These are phyloP conservation scores for Irena cyanogastra DNA, from an alignment of 2,113 vertebrate species.

Conservation along the genomic window DNA sequence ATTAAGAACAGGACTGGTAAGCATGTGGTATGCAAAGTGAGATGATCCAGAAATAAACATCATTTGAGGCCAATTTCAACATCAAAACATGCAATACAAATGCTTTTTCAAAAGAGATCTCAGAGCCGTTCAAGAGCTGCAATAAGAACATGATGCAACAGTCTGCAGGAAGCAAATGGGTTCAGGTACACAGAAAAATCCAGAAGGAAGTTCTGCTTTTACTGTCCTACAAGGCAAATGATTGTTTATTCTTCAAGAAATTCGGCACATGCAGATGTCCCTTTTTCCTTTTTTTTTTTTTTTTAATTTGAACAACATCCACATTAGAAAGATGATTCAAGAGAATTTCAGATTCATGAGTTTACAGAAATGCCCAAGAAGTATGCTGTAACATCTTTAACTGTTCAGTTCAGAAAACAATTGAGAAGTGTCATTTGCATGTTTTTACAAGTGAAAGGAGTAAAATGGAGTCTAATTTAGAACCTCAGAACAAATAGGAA, in stretches of 20 bases:
- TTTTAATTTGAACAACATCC: neutral
- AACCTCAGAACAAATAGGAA: neutral
- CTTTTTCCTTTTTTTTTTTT: neutral
- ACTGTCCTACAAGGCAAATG: neutral
- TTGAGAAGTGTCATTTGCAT: constrained; percentile 9
- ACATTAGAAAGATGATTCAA: neutral
- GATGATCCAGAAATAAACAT: neutral
- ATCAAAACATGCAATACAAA: neutral
- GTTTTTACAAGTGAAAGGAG: constrained; percentile 24
- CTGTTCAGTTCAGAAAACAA: neutral
- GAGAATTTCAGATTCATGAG: neutral
- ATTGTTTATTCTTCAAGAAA: neutral
- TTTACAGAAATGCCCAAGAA: neutral
- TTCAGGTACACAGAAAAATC: neutral
- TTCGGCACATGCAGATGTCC: neutral
- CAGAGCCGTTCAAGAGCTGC: neutral
- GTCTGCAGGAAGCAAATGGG: neutral
- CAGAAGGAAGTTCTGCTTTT: neutral
- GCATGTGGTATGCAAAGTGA: neutral
- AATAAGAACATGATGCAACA: neutral
- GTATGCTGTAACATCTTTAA: neutral
- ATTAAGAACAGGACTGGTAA: neutral
- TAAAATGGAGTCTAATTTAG: constrained; percentile 11
- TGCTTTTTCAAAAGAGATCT: neutral
- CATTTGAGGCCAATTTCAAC: neutral